phyloP scores from a whole-genome alignment of 2,113 vertebrate species.

The Delphinapterus leucas region DNA sequence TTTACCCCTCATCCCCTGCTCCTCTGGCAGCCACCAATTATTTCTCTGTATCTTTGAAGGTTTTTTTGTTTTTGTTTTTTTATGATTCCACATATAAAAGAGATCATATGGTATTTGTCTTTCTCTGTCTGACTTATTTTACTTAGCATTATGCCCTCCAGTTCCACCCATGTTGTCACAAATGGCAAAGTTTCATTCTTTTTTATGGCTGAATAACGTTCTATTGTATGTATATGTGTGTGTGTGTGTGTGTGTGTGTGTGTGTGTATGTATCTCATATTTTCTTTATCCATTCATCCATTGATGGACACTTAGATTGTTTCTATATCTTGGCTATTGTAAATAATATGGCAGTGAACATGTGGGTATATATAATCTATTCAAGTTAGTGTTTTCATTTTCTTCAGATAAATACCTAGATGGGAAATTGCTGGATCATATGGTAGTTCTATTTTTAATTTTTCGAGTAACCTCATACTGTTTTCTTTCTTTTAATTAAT shows the following conservation, averaged over 20 bases:
- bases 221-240: neutral
- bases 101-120: neutral
- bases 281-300: neutral
- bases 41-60: neutral
- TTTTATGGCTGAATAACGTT: neutral
- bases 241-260: too few species aligned
- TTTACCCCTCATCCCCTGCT: neutral
- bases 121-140: neutral
- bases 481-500: neutral
- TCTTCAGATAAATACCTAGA: neutral
- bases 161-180: neutral
- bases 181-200: neutral
- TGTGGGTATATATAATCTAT: neutral
- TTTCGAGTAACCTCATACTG: neutral
- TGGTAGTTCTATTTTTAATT: neutral
- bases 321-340: neutral
- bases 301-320: neutral
- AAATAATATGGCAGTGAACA: neutral
- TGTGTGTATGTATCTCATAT: neutral
- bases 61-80: neutral
- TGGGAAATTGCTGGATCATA: neutral
- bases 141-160: neutral
- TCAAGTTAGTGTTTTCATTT: neutral
- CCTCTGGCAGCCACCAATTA: neutral
- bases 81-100: neutral